A percentile compares a stretch with the other conserved stretches of the same genome.
Evolutionary conservation across 1,140 invertebrate genomes (phyloP).

Genomic region (Orchesella cincta): DNA sequence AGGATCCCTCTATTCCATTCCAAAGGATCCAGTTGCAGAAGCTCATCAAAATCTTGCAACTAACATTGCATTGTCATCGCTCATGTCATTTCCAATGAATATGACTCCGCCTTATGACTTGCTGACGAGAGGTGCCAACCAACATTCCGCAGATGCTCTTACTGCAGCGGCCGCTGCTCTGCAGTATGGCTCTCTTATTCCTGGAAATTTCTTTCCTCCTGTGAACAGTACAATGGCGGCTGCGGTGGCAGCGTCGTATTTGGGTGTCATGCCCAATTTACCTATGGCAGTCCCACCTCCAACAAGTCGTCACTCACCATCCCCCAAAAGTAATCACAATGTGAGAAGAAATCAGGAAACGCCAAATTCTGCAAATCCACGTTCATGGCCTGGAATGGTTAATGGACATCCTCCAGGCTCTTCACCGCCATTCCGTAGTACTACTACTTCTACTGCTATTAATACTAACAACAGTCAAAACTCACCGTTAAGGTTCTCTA

Average conservation of each 20-base stretch:
- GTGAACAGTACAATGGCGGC: constrained; percentile 12
- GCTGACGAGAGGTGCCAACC: neutral
- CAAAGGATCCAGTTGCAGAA: neutral
- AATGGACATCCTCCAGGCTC: neutral
- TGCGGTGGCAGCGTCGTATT: constrained; percentile 33
- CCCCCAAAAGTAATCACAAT: neutral
- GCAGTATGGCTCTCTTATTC: constrained; percentile 35
- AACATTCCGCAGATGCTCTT: constrained; percentile 15
- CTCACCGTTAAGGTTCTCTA: neutral
- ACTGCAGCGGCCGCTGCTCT: constrained; percentile 37
- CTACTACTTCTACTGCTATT: neutral
- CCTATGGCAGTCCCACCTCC: neutral
- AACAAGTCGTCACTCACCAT: neutral
- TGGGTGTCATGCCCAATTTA: constrained; percentile 24
- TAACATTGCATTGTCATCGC: constrained; percentile 12
- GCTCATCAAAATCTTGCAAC: neutral
- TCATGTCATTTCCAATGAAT: constrained; percentile 13
- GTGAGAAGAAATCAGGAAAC: neutral
- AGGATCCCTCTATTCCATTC: neutral
- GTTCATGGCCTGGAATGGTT: neutral
- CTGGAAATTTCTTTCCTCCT: constrained; percentile 29
- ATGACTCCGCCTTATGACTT: neutral
- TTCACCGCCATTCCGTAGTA: neutral
- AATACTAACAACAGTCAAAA: neutral
- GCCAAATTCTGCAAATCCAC: neutral